phyloP scores from a whole-genome alignment of 1,140 invertebrate species.

The Drosophila micromelanica region DNA sequence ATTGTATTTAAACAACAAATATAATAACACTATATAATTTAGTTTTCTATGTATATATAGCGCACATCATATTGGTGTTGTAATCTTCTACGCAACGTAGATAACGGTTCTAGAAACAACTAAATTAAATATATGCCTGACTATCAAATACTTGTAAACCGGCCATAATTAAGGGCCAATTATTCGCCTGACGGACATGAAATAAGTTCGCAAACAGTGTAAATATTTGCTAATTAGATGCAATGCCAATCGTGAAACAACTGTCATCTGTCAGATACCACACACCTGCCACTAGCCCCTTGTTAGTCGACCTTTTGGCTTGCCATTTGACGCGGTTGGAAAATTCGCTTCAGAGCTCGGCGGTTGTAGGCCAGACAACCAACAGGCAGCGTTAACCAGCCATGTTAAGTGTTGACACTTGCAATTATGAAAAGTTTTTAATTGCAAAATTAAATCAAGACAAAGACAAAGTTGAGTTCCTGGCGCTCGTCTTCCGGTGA shows the following conservation, averaged over 20 bases:
- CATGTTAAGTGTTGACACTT: slow-evolving; percentile 43
- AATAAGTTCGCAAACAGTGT: slow-evolving; percentile 32
- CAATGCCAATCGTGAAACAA: slow-evolving; percentile 24
- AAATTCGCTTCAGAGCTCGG: background rate
- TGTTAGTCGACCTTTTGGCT: background rate
- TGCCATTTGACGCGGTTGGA: background rate
- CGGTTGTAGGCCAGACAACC: slow-evolving; percentile 17
- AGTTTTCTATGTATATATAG: no score
- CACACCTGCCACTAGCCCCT: no score
- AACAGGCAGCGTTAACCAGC: background rate
- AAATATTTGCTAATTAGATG: slow-evolving; percentile 44
- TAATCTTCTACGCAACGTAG: no score
- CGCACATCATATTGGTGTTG: no score
- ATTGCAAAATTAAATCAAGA: slow-evolving; percentile 72
- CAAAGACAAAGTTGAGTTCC: slow-evolving; percentile 51
- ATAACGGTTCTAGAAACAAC: no score
- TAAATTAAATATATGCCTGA: no score
- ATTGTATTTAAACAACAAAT: no score
- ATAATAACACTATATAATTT: no score
- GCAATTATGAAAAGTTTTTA: slow-evolving; percentile 78
- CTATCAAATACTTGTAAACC: background rate
- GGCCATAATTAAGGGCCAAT: slow-evolving; percentile 18
- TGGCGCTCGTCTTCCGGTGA: background rate
- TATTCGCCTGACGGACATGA: slow-evolving; percentile 32
- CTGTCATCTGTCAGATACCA: slow-evolving; percentile 14